Evolutionary conservation across 2,888 invertebrate genomes (phyloP).

Genomic region (Cephalotes varians): DNA sequence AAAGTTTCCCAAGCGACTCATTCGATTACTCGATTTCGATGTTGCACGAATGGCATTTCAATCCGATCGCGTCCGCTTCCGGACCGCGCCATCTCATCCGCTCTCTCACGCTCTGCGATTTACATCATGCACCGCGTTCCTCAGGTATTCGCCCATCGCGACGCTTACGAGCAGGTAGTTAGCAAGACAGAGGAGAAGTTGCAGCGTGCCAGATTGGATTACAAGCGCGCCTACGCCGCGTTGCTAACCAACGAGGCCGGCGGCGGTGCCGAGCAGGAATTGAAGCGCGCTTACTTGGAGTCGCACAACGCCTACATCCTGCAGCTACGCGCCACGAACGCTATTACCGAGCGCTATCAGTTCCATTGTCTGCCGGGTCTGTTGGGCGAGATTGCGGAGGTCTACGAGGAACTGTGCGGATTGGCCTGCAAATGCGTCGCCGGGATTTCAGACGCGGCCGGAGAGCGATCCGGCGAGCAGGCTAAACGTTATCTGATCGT

Average conservation of each 20-base stretch:
- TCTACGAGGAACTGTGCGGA: conserved; percentile 94
- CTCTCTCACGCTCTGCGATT: background rate
- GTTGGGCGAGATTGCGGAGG: conserved; percentile 96
- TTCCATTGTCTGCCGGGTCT: conserved; percentile 94
- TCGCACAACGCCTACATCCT: conserved; percentile 97
- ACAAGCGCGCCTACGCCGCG: conserved; percentile 93
- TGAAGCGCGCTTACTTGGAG: conserved; percentile 93
- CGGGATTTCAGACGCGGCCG: conserved; percentile 94
- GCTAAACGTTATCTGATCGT: conserved; percentile 94
- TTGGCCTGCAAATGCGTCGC: conserved; percentile 84
- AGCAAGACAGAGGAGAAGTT: conserved; percentile 94
- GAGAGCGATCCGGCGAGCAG: conserved; percentile 95
- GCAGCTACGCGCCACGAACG: conserved; percentile 96
- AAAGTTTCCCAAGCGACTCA: conserved; percentile 30
- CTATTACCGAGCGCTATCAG: conserved; percentile 96
- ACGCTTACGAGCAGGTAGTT: conserved; percentile 95
- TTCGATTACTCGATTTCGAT: conserved; percentile 30
- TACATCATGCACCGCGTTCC: background rate
- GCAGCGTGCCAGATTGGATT: conserved; percentile 94
- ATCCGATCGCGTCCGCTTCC: background rate
- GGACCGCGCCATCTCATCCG: background rate
- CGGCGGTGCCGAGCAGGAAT: conserved; percentile 86
- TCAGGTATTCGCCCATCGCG: conserved; percentile 93
- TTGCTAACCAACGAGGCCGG: conserved; percentile 89
- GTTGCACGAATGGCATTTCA: conserved; percentile 19